Evolutionary conservation across 2,797 vertebrate genomes (phyloP).

Genomic region (Galagoides demidoff): DNA sequence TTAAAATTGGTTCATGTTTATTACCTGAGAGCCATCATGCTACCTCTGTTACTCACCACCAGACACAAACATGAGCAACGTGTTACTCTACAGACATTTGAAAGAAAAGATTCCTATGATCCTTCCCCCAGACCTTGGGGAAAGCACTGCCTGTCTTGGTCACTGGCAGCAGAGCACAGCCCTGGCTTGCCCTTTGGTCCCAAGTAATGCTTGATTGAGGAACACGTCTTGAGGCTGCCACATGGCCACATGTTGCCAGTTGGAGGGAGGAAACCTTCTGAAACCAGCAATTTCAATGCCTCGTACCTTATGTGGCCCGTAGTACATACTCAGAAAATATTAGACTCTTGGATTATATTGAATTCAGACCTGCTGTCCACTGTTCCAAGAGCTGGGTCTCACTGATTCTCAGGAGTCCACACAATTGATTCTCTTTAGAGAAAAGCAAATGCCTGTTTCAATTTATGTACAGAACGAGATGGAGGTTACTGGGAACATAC

Average conservation of each 20-base stretch:
- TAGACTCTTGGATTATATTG: neutral
- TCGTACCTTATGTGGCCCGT: neutral
- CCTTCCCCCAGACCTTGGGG: neutral
- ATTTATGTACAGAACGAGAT: neutral
- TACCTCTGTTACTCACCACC: neutral
- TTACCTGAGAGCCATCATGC: neutral
- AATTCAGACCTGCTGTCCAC: neutral
- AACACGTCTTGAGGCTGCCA: neutral
- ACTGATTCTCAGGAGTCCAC: neutral
- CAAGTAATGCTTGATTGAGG: neutral
- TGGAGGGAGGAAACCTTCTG: neutral
- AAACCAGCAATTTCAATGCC: neutral
- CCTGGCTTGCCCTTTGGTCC: slow-evolving; percentile 22
- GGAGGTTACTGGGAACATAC: neutral
- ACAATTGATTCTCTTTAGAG: neutral
- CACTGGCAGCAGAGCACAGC: neutral
- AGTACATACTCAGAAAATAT: neutral
- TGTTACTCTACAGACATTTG: neutral
- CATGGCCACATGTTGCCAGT: neutral
- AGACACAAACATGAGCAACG: neutral
- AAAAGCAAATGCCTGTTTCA: slow-evolving; percentile 21
- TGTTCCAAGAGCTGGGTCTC: neutral
- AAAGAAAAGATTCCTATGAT: neutral
- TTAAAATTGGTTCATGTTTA: slow-evolving; percentile 8
- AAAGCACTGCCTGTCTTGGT: neutral